Base-by-base conservation (phyloP, 2,113 vertebrate genomes). In the Paraplagusia blochii region DNA sequence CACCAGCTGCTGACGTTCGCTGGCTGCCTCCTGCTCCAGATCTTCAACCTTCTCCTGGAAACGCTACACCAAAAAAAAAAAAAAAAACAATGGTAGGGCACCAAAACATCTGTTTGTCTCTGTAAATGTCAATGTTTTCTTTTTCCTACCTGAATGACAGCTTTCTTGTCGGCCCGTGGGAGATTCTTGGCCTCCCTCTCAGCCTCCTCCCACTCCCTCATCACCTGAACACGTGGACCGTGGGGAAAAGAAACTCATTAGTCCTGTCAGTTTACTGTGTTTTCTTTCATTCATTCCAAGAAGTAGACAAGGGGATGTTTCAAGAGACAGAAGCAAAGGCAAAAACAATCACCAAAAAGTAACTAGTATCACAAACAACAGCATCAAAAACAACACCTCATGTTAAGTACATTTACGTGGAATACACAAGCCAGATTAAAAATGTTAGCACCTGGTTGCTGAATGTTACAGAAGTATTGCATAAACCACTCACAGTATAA, bases 131-230 rank as follows among this genome's bases (percentile, higher is more conserved):
- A 8, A 4, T 8, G 11, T n/a, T 14, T 1, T 9, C 8, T 40
- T 5, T 5, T 7, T 17, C 57, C 85, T 87, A 99, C 97, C 94
- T 99, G 95, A 82, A 98, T 98, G 59, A 99, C 95, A 0, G 93
- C 95, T 74, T 98, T 99, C 88, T 98, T 99, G 79, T 98, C 95
- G 0, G 95, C 93, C 40, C 94, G 95, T 9, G 95, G 95, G 72
- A 99, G 90, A 69, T 92, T 98, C 91, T 98, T 98, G 2, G 96
- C 94, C 79, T 97, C 92, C 54, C 89, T 92, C 80, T 99, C 97
- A 0, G 97, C 97, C 57, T 98, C 97, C 56, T 99, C 97, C 97
- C 97, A 99, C 83, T 98, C 95, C 59, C 95, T 94, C 97, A 99
- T 98, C 86, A 99, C 95, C 97, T 99, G 78, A 1, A 51, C 11